phyloP scores from a whole-genome alignment of 2,113 vertebrate species.

The Oceanites oceanicus region DNA sequence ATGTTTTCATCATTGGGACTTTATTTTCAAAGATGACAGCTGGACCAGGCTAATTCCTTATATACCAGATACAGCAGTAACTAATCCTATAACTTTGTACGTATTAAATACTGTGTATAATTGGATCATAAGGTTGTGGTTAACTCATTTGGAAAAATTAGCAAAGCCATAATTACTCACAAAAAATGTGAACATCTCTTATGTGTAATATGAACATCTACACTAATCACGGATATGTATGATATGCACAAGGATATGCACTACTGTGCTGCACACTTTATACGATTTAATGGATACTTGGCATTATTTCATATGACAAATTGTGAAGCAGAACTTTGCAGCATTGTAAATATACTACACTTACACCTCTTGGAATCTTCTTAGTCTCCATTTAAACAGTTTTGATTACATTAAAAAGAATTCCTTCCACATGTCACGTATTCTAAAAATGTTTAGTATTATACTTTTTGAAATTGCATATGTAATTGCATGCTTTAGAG shows the following conservation, averaged over 20 bases:
- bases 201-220: background rate
- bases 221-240: background rate
- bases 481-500: background rate
- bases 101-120: slow-evolving; percentile 9
- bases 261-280: background rate
- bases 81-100: background rate
- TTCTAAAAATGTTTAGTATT: background rate
- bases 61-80: background rate
- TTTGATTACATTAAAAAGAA: background rate
- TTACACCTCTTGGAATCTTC: background rate
- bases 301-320: background rate
- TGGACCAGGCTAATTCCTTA: background rate
- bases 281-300: background rate
- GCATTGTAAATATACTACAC: background rate
- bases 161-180: background rate
- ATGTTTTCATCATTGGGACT: background rate
- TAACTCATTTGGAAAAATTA: slow-evolving; percentile 27
- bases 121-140: background rate
- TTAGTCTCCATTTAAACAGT: background rate
- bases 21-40: slow-evolving; percentile 28
- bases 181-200: background rate
- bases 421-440: background rate
- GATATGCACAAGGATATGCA: background rate
- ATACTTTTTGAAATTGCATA: background rate
- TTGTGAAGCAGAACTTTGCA: background rate